A percentile compares a stretch with the other conserved stretches of the same genome.
Conservation (phyloP, 2,888 invertebrate genomes). For the Pseudanteris insignis region DNA sequence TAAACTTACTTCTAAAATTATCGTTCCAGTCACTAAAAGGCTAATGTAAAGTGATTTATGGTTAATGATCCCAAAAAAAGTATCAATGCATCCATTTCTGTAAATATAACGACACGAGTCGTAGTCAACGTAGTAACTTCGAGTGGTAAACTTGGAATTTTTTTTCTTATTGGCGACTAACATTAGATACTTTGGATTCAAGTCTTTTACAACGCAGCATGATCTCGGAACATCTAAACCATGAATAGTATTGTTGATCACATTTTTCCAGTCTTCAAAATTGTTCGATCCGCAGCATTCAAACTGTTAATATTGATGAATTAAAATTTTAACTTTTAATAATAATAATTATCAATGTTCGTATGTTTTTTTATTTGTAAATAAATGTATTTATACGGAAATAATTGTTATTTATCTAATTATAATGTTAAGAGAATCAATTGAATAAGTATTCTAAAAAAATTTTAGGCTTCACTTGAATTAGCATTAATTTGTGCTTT, state of each 20-base stretch:
- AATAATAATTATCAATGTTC: too few relatives aligned
- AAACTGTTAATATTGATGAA: constrained; percentile 52
- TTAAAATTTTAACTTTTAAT: not conserved
- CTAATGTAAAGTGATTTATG: constrained; percentile 78
- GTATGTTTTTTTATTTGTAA: too few relatives aligned
- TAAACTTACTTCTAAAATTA: constrained; percentile 79
- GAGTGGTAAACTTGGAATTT: constrained; percentile 12
- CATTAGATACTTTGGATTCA: constrained; percentile 39
- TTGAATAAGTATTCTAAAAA: too few relatives aligned
- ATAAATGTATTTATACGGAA: too few relatives aligned
- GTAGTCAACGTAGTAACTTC: constrained; percentile 25
- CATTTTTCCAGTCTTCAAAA: constrained; percentile 67
- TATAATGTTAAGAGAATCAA: too few relatives aligned
- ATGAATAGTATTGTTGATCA: constrained; percentile 67
- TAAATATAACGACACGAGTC: constrained; percentile 48
- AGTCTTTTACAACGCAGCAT: constrained; percentile 61
- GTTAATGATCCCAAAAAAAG: constrained; percentile 72
- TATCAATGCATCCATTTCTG: constrained; percentile 71
- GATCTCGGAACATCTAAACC: constrained; percentile 69
- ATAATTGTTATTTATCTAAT: too few relatives aligned
- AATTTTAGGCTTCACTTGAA: too few relatives aligned
- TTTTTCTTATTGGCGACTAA: constrained; percentile 30
- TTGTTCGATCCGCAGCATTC: constrained; percentile 65
- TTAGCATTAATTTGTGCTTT: too few relatives aligned
- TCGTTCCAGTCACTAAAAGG: constrained; percentile 80